Evolutionary conservation across 2,113 vertebrate species (phyloP).

Genomic region (Acrocephalus kingi): DNA sequence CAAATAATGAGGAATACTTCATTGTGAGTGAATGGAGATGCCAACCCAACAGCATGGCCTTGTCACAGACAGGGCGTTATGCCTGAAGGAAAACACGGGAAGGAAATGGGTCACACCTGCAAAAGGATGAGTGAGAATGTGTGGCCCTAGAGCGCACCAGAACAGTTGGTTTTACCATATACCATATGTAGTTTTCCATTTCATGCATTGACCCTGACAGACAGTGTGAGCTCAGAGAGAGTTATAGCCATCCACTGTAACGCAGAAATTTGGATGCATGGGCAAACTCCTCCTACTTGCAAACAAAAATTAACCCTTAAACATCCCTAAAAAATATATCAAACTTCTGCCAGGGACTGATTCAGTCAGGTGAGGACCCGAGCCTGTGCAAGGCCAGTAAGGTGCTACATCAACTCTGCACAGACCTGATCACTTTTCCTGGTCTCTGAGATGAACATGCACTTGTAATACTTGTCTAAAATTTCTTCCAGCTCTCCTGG

Average conservation of each 20-base stretch:
- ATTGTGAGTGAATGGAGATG: accelerated
- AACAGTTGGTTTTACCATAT: not conserved
- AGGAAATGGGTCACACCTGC: not conserved
- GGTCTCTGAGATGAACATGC: not conserved
- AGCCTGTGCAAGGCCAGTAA: not conserved
- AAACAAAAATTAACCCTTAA: not conserved
- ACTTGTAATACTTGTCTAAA: not conserved
- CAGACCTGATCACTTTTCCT: not conserved
- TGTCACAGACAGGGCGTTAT: not conserved
- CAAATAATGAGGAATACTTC: not conserved
- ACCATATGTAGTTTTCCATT: not conserved
- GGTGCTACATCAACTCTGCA: not conserved
- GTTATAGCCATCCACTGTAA: not conserved
- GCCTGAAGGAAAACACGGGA: not conserved
- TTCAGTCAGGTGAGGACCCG: not conserved
- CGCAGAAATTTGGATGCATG: not conserved
- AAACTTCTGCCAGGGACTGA: not conserved
- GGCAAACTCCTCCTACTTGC: not conserved
- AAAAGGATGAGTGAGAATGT: not conserved
- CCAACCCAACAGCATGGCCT: not conserved
- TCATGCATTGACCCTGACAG: accelerated
- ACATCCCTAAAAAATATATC: not conserved
- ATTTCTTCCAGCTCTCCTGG: not conserved
- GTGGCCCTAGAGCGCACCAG: not conserved
- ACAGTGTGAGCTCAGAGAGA: not conserved